A percentile compares a stretch with the other conserved stretches of the same genome.
These are phyloP conservation scores for Masticophis lateralis DNA, from an alignment of 2,797 vertebrate species.

Conservation along the genomic window DNA sequence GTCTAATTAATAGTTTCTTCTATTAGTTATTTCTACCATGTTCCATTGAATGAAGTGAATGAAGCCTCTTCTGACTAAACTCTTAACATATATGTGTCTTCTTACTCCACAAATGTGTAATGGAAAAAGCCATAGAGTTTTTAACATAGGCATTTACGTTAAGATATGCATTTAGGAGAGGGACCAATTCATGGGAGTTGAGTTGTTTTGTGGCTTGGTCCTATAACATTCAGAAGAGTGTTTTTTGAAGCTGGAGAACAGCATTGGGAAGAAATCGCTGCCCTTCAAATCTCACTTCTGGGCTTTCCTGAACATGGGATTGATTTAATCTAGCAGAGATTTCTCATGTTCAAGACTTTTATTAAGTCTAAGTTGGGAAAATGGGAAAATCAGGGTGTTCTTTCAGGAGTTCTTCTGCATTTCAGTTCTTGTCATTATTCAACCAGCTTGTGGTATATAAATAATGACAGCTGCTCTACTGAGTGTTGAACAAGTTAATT, in stretches of 20 bases:
- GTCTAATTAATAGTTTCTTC: no score
- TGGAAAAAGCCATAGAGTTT: not conserved
- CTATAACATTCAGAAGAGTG: not conserved
- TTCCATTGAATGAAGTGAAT: not conserved
- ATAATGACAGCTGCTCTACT: not conserved
- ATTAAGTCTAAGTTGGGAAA: not conserved
- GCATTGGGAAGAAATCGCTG: not conserved
- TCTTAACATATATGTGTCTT: not conserved
- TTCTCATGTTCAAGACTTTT: not conserved
- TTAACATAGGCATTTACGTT: not conserved
- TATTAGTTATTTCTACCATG: not conserved
- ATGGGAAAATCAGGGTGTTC: conserved; percentile 26
- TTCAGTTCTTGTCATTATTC: conserved; percentile 32
- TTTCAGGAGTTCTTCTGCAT: conserved; percentile 34
- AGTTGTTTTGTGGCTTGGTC: not conserved
- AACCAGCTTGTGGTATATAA: conserved; percentile 43
- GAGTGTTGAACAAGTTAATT: conserved; percentile 35
- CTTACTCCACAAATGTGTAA: not conserved
- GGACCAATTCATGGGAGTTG: not conserved
- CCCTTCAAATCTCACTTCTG: not conserved
- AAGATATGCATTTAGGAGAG: not conserved
- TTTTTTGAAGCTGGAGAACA: not conserved
- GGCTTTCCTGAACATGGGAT: not conserved
- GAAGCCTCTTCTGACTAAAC: not conserved
- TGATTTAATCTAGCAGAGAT: conserved; percentile 13